Base-by-base conservation (phyloP, 2,113 vertebrate species). In the Psilopsiagon aurifrons region DNA sequence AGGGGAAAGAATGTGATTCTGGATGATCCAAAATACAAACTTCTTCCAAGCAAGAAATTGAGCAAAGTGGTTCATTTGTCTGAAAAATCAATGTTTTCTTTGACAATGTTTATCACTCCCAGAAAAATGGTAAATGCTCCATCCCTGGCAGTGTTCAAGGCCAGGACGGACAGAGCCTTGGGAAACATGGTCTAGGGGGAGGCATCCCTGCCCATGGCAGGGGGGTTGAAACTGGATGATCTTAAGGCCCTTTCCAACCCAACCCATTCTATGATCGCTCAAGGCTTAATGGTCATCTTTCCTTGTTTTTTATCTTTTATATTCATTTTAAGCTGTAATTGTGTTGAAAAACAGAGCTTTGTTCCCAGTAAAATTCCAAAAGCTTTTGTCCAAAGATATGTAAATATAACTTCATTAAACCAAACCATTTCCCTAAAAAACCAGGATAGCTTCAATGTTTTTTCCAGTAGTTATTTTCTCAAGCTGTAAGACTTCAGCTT, bases 11-110 rank as follows among this genome's bases (percentile, higher is more conserved):
- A 41, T 6, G 66, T 4, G 11, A 70, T 59, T 49, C n/a, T 64
- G 17, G 2, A 60, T 51, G 27, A 64, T 33, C 7, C 27, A 64
- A 83, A 10, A 0, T 25, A 7, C n/a, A 62, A 25, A 69, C 0
- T 44, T 41, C 17, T 68, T 52, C 24, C 51, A 43, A 78, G 20
- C 13, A 27, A 81, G 1, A 7, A 14, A 46, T 47, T 0, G 2
- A 82, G 14, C 3, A 81, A 94, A 88, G 57, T 0, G 0, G 5
- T 51, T 75, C 13, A 12, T 67, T 67, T 68, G 1, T 33, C 41
- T 67, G 68, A 11, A 67, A 64, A 46, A 39, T 8, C 9, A 8
- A 1, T 28, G 4, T 28, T 83, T 52, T 37, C 16, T 29, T 89
- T 71, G 8, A 43, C 13, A 64, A 59, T 13, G 13, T 9, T 82